Evolutionary conservation across 1,140 invertebrate genomes (phyloP).

Genomic region (Scaptomyza pallida): DNA sequence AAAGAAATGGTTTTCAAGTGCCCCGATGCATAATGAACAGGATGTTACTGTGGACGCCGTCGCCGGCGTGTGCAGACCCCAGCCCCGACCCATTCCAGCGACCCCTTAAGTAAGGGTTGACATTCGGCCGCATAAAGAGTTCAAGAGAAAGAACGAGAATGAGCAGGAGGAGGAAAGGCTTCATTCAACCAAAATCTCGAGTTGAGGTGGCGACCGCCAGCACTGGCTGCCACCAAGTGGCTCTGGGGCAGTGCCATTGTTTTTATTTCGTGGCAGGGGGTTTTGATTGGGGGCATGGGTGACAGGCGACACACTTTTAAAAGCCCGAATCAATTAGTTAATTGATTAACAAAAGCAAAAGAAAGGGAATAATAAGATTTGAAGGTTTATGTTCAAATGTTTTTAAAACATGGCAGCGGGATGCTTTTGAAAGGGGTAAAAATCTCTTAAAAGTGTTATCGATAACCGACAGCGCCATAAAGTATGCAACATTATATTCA

Average conservation of each 20-base stretch:
- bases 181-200: constrained; percentile 46
- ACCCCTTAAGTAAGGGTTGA: constrained; percentile 63
- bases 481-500: too few relatives aligned
- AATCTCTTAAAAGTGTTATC: background rate
- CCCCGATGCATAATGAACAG: constrained; percentile 72
- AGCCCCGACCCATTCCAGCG: constrained; percentile 18
- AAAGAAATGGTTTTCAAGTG: constrained; percentile 75
- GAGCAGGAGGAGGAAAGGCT: constrained; percentile 22
- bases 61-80: constrained; percentile 47
- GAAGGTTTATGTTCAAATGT: background rate
- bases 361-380: constrained; percentile 7
- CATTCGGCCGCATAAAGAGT: constrained; percentile 64
- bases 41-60: constrained; percentile 46
- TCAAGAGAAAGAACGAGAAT: constrained; percentile 14
- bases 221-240: constrained; percentile 54
- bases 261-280: constrained; percentile 17
- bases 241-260: constrained; percentile 55
- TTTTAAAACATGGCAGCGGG: background rate
- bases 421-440: background rate
- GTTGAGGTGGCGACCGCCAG: constrained; percentile 70
- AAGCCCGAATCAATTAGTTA: constrained; percentile 77
- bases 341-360: constrained; percentile 70
- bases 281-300: constrained; percentile 17
- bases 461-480: background rate
- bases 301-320: constrained; percentile 74